These are phyloP conservation scores for Sitobion miscanthi DNA, from an alignment of 1,140 invertebrate genomes.

Conservation along the genomic window DNA sequence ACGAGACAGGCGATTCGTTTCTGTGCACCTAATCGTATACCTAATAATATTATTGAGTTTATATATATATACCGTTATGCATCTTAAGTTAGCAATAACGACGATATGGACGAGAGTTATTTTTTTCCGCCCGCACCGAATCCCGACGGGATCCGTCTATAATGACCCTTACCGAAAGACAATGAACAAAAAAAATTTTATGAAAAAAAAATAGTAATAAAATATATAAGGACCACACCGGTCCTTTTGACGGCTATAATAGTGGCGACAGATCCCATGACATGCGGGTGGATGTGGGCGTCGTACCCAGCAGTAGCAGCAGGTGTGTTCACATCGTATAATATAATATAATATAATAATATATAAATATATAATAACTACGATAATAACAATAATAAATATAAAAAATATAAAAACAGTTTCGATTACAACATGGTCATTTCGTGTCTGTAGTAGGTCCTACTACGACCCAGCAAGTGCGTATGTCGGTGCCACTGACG, in stretches of 20 bases:
- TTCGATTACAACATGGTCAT: constrained; percentile 53
- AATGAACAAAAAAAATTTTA: not conserved
- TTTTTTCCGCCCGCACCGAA: not conserved
- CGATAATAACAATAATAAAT: not conserved
- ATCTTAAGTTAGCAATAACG: not conserved
- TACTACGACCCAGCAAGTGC: not conserved
- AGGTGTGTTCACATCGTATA: constrained; percentile 21
- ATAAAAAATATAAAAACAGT: constrained; percentile 25
- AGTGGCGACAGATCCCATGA: constrained; percentile 49
- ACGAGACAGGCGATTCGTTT: constrained; percentile 13
- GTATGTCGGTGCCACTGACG: not conserved
- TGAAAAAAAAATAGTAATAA: not conserved
- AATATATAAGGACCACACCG: not conserved
- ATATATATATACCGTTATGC: not conserved
- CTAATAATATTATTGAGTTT: not conserved
- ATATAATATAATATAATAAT: not conserved
- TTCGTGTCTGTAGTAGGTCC: not conserved
- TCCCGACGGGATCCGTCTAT: not conserved
- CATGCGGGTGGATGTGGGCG: constrained; percentile 55
- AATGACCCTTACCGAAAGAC: not conserved
- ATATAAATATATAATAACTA: not conserved
- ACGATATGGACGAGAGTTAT: not conserved
- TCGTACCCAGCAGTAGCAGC: not conserved
- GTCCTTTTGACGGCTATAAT: not conserved
- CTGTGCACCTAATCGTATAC: not conserved